These are phyloP conservation scores for Odocoileus hemionus DNA, from an alignment of 2,113 vertebrate genomes.

Conservation along the genomic window DNA sequence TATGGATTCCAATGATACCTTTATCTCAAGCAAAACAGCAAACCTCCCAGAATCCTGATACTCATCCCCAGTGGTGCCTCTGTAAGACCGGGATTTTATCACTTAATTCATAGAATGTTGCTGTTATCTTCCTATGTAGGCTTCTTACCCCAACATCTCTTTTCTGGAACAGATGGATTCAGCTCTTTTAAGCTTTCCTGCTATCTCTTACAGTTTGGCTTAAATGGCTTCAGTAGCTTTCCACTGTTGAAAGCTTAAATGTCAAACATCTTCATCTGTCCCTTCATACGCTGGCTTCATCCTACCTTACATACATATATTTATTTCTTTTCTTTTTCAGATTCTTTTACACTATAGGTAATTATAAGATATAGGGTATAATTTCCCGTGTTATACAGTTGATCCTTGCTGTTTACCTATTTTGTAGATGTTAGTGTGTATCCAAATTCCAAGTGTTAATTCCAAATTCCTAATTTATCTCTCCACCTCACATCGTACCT, in stretches of 20 bases:
- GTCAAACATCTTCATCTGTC: background rate
- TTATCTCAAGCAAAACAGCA: background rate
- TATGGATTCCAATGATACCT: background rate
- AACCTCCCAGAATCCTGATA: background rate
- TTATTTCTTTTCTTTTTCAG: background rate
- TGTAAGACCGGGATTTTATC: background rate
- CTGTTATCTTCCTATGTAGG: background rate
- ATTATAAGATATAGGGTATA: background rate
- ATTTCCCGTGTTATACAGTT: background rate
- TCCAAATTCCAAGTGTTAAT: background rate
- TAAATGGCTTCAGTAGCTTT: background rate
- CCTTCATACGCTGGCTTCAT: background rate
- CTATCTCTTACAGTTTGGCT: background rate
- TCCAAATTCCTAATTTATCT: background rate
- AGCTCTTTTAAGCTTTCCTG: background rate
- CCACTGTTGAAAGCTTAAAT: background rate
- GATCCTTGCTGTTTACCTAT: background rate
- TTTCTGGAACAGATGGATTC: background rate
- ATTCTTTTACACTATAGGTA: background rate
- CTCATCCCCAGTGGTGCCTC: background rate
- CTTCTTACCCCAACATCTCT: background rate
- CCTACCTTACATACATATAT: background rate
- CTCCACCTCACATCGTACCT: background rate
- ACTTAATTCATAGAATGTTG: fast-evolving
- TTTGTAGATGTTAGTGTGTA: background rate